Percentiles rank a stretch among this genome's conserved stretches.
These are phyloP conservation scores for Eulacestoma nigropectus DNA, from an alignment of 2,113 vertebrate species.

Conservation along the genomic window DNA sequence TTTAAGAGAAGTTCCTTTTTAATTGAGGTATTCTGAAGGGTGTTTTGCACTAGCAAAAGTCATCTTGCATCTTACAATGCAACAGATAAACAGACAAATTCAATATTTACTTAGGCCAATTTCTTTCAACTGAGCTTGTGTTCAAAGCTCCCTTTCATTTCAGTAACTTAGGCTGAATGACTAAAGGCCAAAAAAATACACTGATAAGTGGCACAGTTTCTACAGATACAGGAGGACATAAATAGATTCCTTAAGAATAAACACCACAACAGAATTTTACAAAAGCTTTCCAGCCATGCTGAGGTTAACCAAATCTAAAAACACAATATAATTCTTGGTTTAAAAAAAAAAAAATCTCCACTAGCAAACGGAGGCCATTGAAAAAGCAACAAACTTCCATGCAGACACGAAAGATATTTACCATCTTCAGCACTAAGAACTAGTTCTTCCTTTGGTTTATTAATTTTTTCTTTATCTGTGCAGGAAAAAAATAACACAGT, in stretches of 20 bases:
- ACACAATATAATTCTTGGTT: not conserved
- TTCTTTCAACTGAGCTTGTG: not conserved
- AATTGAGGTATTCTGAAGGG: not conserved
- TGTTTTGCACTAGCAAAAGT: not conserved
- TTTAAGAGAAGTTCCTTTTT: not conserved
- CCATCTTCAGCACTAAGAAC: conserved; percentile 81
- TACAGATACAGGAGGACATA: not conserved
- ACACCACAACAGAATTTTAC: not conserved
- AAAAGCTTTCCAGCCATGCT: not conserved
- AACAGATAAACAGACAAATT: not conserved
- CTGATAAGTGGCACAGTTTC: not conserved
- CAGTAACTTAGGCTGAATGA: not conserved
- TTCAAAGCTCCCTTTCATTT: not conserved
- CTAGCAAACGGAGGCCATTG: not conserved
- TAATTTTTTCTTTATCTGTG: conserved; percentile 76
- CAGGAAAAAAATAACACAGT: conserved; percentile 68
- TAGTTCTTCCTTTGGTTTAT: conserved; percentile 70
- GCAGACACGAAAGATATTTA: conserved; percentile 73
- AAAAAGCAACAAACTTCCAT: conserved; percentile 37
- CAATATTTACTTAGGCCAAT: not conserved
- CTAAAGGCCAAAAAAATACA: not conserved
- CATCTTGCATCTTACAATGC: not conserved
- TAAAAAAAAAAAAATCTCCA: not conserved
- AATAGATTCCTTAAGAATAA: not conserved
- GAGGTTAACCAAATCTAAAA: not conserved